Base-by-base conservation (phyloP, 2,888 invertebrate species). In the Hartigia nigra region DNA sequence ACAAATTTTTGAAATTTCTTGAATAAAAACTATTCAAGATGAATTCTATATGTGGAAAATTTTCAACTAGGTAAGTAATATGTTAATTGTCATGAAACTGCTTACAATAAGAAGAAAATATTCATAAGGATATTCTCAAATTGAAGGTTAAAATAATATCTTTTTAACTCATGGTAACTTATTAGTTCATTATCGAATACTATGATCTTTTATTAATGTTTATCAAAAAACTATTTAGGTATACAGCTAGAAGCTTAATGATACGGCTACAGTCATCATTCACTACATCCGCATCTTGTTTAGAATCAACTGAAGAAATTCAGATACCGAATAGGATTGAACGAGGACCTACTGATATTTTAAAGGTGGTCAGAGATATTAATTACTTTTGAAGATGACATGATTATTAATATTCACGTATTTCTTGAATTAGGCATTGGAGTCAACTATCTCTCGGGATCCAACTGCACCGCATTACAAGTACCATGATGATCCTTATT, bases 401-500 rank as follows among this genome's bases (percentile, higher is more conserved):
- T 78, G 0, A 70, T 14, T 23, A 74, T 70, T 14, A 31, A 74
- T 34, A 37, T 36, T 74, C 31, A 70, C 78, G 80, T 83, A 80
- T 70, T 78, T 9, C 12, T 72, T 23, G 12, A 31, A 72, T 72
- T 31, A 93, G 92, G 97, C 97, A 3, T 91, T 98, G 81, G 95
- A 97, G 72, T 94, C 94, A 81, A 98, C 98, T 0, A 94, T 97
- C 9, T 93, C 94, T n/a, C 92, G 94, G 74, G 98, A 98, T 91
- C 94, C 95, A 4, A 97, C 97, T 0, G 97, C 97, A n/a, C 93
- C 97, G 4, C 96, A 97, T 90, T 98, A 96, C 90, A 97, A 96
- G 89, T 98, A 95, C 90, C 96, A 97, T 87, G 98, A 98, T 93
- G 98, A 98, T 92, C 98, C 98, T 0, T 97, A 93, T 88, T 93